Evolutionary conservation across 2,797 vertebrate species (phyloP), one percentile per base, ranked within the genome.

Genomic region (Dicrostonyx torquatus): DNA sequence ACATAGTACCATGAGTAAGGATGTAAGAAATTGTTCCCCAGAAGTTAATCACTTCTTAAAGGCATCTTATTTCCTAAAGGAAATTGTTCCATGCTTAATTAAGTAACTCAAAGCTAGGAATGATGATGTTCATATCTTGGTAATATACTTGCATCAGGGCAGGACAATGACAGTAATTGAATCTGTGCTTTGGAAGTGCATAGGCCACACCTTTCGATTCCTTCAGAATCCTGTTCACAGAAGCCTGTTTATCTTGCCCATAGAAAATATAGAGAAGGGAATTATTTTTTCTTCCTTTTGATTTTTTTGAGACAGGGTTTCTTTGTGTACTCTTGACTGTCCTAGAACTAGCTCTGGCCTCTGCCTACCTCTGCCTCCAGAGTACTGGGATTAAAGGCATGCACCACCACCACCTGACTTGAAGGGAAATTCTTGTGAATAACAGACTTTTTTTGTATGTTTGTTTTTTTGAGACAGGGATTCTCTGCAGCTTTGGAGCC

Each of bases 101-200:
- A 70, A 94, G 60, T 73, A 95, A 94, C 55, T 58, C 50, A 88
- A 93, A 95, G 34, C 40, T 91, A 85, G 55, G 34, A 75, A 64
- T 20, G 78, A 64, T 20, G 15, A 62, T 83, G 22, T 93, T 70
- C 66, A 73, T 64, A 78, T 37, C 29, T 90, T 92, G 50, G 58
- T 34, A 91, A 4, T 62, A 75, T 17, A 83, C 73, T 66, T 84
- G 77, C 18, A 55, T 79, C 17, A 26, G 11, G 15, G 5, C 83
- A 22, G 22, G 22, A 31, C 29, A 50, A 14, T 64, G 31, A 26
- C 24, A 58, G 26, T 48, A 17, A 87, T 80, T 45, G 94, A 14
- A 83, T 66, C 40, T 72, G n/a, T 83, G 53, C 15, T 90, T 88
- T 80, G 86, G 45, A 37, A 92, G 75, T 5, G 45, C 34, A 62